Percentiles rank a stretch among this genome's conserved stretches.
phyloP scores from a whole-genome alignment of 1,140 invertebrate genomes.

The Nephotettix cincticeps region DNA sequence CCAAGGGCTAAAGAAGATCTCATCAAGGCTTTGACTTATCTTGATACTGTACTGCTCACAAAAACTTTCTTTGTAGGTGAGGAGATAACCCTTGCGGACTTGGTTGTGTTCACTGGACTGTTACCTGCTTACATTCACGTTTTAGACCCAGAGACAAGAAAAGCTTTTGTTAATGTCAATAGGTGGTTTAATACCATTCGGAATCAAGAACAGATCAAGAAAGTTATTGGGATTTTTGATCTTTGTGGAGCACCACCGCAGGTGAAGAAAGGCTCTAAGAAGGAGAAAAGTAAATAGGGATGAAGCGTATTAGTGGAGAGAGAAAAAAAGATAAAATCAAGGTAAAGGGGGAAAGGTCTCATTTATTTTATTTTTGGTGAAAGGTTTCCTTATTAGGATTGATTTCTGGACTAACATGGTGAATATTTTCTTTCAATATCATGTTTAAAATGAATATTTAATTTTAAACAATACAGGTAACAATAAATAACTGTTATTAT shows the following conservation, averaged over 20 bases:
- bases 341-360: neutral
- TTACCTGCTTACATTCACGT: conserved; percentile 49
- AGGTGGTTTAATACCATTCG: conserved; percentile 73
- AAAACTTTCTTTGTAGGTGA: conserved; percentile 73
- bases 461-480: no score
- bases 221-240: conserved; percentile 39
- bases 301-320: neutral
- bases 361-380: no score
- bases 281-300: neutral
- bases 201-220: conserved; percentile 63
- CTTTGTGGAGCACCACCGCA: conserved; percentile 11
- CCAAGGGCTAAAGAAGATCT: conserved; percentile 42
- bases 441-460: no score
- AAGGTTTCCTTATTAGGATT: no score
- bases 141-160: conserved; percentile 47
- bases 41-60: conserved; percentile 60
- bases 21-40: conserved; percentile 40
- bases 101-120: conserved; percentile 61
- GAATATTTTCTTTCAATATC: no score
- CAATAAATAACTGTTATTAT: no score
- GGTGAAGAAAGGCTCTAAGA: neutral
- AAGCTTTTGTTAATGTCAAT: conserved; percentile 57
- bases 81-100: conserved; percentile 70
- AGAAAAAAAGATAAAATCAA: neutral
- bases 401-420: no score